phyloP scores from a whole-genome alignment of 2,888 invertebrate species.

The Eupithecia subumbrata region DNA sequence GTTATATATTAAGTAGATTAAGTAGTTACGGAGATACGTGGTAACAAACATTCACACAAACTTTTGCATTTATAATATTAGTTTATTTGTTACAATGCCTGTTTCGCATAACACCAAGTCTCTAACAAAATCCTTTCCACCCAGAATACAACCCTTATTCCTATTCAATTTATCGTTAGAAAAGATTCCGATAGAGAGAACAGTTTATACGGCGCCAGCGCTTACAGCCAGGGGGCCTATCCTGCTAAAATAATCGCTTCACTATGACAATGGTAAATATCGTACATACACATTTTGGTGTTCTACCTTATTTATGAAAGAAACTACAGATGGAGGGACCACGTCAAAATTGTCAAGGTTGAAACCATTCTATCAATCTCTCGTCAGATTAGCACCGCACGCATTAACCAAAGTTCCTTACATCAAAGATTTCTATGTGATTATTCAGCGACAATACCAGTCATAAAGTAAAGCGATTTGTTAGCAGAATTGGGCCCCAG shows the following conservation, averaged over 20 bases:
- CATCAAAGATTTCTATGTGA: not conserved
- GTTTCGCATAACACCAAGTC: not conserved
- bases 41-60: too few species aligned
- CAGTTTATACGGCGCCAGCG: constrained; percentile 36
- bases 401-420: not conserved
- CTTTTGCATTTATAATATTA: too few species aligned
- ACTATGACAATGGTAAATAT: not conserved
- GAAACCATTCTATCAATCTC: not conserved
- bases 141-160: not conserved
- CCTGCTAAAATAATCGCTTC: not conserved
- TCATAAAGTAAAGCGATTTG: not conserved
- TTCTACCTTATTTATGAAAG: not conserved
- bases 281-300: constrained; percentile 23
- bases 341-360: not conserved
- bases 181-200: constrained; percentile 38
- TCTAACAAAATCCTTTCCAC: not conserved
- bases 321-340: not conserved
- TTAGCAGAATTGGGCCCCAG: constrained; percentile 23
- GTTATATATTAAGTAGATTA: too few species aligned
- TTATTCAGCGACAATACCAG: not conserved
- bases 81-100: not conserved
- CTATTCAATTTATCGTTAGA: constrained; percentile 18
- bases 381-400: not conserved
- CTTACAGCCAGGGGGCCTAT: not conserved
- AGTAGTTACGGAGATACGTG: too few species aligned